Conservation (phyloP, 1,140 invertebrate genomes). For the Drosophila parvula region DNA sequence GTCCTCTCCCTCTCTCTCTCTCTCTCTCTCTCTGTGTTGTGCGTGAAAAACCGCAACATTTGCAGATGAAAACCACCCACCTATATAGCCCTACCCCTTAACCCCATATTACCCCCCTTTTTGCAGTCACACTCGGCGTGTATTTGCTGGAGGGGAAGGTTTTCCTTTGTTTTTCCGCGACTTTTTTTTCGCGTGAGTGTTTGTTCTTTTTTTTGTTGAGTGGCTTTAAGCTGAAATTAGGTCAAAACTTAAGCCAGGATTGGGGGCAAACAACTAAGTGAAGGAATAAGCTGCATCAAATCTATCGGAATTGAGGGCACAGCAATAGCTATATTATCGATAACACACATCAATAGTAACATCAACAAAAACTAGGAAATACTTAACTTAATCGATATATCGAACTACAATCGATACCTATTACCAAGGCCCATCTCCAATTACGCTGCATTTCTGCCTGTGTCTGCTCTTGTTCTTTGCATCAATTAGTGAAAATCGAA, state of each 20-base stretch:
- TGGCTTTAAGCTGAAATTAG: constrained; percentile 33
- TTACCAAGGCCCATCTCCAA: background rate
- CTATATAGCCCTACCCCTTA: background rate
- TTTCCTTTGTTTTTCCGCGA: constrained; percentile 20
- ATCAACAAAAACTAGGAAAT: too few species aligned
- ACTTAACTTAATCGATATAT: background rate
- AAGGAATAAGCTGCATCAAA: background rate
- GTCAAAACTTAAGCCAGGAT: constrained; percentile 30
- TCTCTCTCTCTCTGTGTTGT: constrained; percentile 31
- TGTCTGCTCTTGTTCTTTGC: constrained; percentile 37
- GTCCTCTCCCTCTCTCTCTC: constrained; percentile 2
- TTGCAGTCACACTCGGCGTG: background rate
- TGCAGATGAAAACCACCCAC: constrained; percentile 37
- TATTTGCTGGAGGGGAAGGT: background rate
- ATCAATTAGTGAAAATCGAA: constrained; percentile 80
- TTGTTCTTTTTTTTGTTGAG: constrained; percentile 6
- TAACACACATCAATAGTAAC: too few species aligned
- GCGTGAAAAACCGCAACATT: constrained; percentile 68
- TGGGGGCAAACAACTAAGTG: background rate
- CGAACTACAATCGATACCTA: background rate
- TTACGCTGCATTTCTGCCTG: background rate
- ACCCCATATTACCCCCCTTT: constrained; percentile 11
- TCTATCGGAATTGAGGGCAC: background rate
- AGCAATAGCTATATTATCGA: background rate
- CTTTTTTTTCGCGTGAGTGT: constrained; percentile 8